Percentiles rank a stretch among this genome's conserved stretches.
Conservation (phyloP, 2,888 invertebrate species). For the Acanthosepion esculentum region DNA sequence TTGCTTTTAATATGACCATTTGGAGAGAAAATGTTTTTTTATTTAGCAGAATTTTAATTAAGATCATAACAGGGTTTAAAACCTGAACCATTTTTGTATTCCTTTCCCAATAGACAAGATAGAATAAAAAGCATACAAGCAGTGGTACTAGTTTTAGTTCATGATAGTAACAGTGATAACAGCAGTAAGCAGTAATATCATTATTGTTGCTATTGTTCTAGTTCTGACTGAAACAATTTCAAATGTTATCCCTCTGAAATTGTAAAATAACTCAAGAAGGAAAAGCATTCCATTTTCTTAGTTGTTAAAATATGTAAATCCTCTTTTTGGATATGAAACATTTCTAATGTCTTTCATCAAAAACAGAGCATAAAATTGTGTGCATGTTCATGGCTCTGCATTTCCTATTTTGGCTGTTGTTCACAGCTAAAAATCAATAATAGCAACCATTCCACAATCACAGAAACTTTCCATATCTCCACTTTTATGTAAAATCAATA, state of each 20-base stretch:
- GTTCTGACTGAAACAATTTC: background rate
- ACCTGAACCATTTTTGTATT: background rate
- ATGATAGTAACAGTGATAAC: background rate
- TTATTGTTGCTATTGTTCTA: background rate
- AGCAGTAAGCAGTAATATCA: background rate
- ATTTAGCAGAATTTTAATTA: background rate
- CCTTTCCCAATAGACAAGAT: background rate
- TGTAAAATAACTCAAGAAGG: background rate
- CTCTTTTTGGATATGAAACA: background rate
- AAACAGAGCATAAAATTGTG: background rate
- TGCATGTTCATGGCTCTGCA: background rate
- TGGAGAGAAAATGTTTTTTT: too few relatives aligned
- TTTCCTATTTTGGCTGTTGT: background rate
- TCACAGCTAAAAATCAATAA: background rate
- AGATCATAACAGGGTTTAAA: background rate
- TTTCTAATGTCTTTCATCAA: background rate
- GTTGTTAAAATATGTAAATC: background rate
- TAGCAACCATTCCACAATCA: constrained; percentile 2
- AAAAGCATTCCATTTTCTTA: background rate
- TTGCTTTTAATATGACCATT: too few relatives aligned
- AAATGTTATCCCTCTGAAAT: background rate
- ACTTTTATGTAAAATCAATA: constrained; percentile 17
- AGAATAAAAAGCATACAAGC: background rate
- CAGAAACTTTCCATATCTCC: constrained; percentile 1
- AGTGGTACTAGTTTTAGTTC: background rate